Conservation (phyloP, 2,797 vertebrate genomes). For the Sebastes itinus region DNA sequence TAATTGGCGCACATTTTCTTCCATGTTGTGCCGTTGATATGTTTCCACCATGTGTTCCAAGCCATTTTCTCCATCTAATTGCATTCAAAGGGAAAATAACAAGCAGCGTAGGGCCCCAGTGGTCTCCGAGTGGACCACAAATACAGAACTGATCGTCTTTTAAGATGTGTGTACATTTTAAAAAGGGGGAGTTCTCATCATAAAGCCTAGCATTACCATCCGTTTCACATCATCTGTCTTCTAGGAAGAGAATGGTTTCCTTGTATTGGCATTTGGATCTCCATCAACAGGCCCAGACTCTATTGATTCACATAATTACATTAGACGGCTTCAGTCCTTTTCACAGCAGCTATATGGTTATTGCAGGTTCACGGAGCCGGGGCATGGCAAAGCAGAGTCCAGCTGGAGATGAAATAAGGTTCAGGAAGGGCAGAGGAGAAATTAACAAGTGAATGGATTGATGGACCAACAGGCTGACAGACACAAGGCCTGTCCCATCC, state of each 20-base stretch:
- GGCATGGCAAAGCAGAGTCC: slow-evolving; percentile 28
- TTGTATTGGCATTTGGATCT: slow-evolving; percentile 44
- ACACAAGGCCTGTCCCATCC: slow-evolving; percentile 22
- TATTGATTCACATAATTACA: slow-evolving; percentile 59
- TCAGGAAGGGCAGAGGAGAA: slow-evolving; percentile 19
- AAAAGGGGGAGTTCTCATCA: slow-evolving; percentile 16
- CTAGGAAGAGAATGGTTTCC: slow-evolving; percentile 37
- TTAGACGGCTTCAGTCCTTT: slow-evolving; percentile 50
- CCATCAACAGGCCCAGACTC: slow-evolving; percentile 36
- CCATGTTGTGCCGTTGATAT: slow-evolving; percentile 54
- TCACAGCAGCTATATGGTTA: slow-evolving; percentile 45
- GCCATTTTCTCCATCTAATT: slow-evolving; percentile 57
- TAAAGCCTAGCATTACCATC: slow-evolving; percentile 32
- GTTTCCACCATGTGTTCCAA: slow-evolving; percentile 68
- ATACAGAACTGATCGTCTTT: slow-evolving; percentile 44
- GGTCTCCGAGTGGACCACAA: slow-evolving; percentile 54
- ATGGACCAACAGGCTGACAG: slow-evolving; percentile 20
- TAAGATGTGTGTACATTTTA: slow-evolving; percentile 52
- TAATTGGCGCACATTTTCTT: slow-evolving; percentile 46
- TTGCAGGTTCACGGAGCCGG: slow-evolving; percentile 15
- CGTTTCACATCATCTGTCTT: slow-evolving; percentile 56
- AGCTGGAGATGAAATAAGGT: slow-evolving; percentile 35
- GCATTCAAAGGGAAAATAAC: slow-evolving; percentile 58
- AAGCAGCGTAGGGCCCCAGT: slow-evolving; percentile 35
- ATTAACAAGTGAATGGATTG: slow-evolving; percentile 29